These are phyloP conservation scores for Epizoanthus scotinus DNA, from an alignment of 92 coral and sea anemone species.

Conservation along the genomic window DNA sequence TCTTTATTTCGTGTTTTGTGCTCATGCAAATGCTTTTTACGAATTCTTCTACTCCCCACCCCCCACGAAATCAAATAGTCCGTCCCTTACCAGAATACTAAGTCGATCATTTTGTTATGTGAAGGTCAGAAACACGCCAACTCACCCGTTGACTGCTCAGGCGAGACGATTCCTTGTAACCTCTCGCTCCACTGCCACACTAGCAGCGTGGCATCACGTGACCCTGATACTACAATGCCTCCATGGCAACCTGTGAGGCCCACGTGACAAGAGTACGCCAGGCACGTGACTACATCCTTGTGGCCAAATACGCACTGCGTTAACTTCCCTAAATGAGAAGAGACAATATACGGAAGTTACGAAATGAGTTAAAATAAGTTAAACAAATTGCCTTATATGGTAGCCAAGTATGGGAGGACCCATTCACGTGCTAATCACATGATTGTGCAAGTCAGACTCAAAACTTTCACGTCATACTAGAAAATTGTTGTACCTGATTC, in stretches of 20 bases:
- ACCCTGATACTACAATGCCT: constrained; percentile 91
- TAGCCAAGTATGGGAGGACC: not conserved
- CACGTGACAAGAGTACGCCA: constrained; percentile 90
- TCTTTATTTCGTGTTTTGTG: too few species aligned
- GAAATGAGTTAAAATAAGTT: too few species aligned
- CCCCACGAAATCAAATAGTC: too few species aligned
- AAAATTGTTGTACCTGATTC: constrained; percentile 42
- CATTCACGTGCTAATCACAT: not conserved
- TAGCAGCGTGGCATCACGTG: constrained; percentile 97
- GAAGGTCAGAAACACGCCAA: too few species aligned
- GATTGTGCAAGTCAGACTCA: not conserved
- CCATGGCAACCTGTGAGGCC: constrained; percentile 80
- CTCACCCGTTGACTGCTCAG: constrained; percentile 77
- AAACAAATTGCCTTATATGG: not conserved
- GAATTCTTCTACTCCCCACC: too few species aligned
- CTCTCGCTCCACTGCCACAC: constrained; percentile 97
- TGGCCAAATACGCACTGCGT: constrained; percentile 98
- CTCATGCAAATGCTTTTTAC: too few species aligned
- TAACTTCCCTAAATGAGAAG: constrained; percentile 70
- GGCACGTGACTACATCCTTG: constrained; percentile 96
- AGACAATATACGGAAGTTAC: not conserved
- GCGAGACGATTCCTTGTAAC: constrained; percentile 72
- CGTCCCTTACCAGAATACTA: not conserved
- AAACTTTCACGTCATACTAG: constrained; percentile 51
- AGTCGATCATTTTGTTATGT: not conserved